Evolutionary conservation across 2,888 invertebrate species (phyloP), one percentile per base, ranked within the genome.

Genomic region (Sisyra terminalis): DNA sequence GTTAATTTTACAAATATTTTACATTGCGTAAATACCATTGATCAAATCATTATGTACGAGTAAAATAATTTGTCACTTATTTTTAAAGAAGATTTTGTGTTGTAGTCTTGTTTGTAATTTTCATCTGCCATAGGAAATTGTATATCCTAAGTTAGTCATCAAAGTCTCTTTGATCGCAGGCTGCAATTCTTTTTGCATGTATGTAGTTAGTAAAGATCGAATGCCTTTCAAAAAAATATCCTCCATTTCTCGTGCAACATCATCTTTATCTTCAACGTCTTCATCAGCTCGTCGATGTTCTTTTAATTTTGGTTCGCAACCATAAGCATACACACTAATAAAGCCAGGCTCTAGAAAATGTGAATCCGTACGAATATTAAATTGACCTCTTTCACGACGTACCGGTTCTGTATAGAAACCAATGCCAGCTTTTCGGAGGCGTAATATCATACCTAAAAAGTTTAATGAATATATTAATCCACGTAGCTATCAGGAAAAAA

Each of bases 61-160:
- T n/a, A n/a, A n/a, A n/a, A n/a, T 31, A 31, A 31, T 31, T 31
- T 31, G 13, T n/a, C 13, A 13, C 31, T 3, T 3, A 11, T 31
- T n/a, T 31, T 31, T 31, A 31, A 31, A 31, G 11, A 31, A 5
- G 13, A 31, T n/a, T 11, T 31, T 31, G 11, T 31, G n/a, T 31
- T 31, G n/a, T 9, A 44, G n/a, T n/a, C n/a, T n/a, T n/a, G n/a
- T 24, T 24, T 5, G 24, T 3, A 24, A 24, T 5, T 44, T 46
- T 47, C 39, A 48, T 60, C 67, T 78, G 46, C 87, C 87, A 57
- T 87, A 87, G 44, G 86, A 86, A 52, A 87, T 73, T 34, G 84
- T 85, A 57, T 86, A 87, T 5, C 87, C 87, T 78, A 87, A 80
- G 56, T 85, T 84, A 48, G 81, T 71, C 86, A 87, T 85, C 24